Evolutionary conservation across 2,797 vertebrate genomes (phyloP).

Genomic region (Rhinoraja longicauda): DNA sequence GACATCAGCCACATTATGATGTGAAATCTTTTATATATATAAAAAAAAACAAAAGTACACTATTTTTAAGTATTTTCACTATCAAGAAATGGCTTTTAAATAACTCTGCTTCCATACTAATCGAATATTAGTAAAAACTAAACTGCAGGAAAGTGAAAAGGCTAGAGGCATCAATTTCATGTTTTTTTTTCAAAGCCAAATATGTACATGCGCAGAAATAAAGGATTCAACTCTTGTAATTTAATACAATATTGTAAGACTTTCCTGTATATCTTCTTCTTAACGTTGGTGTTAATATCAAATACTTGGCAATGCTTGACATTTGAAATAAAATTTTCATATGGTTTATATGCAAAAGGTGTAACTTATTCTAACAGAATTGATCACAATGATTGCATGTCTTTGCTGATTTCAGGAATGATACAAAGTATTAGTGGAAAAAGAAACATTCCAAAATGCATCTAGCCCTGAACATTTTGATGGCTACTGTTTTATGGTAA

Average conservation of each 20-base stretch:
- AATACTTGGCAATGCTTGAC: conserved; percentile 86
- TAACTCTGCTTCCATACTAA: conserved; percentile 92
- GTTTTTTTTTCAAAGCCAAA: conserved; percentile 88
- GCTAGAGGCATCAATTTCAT: conserved; percentile 74
- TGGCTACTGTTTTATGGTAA: conserved; percentile 22
- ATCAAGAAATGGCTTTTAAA: conserved; percentile 92
- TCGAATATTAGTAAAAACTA: conserved; percentile 69
- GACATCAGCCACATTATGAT: conserved; percentile 91
- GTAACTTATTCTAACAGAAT: conserved; percentile 47
- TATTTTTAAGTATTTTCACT: conserved; percentile 99
- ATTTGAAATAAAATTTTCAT: conserved; percentile 84
- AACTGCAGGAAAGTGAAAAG: conserved; percentile 65
- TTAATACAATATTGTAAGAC: conserved; percentile 78
- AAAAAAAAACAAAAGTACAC: conserved; percentile 68
- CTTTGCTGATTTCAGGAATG: conserved; percentile 53
- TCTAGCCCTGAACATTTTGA: neutral
- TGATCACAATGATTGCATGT: conserved; percentile 52
- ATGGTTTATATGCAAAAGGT: conserved; percentile 71
- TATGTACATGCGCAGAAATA: conserved; percentile 75
- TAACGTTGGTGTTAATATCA: conserved; percentile 95
- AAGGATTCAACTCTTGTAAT: conserved; percentile 82
- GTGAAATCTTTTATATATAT: conserved; percentile 84
- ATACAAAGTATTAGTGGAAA: conserved; percentile 42
- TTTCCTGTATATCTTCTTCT: conserved; percentile 92
- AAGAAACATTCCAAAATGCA: conserved; percentile 51